Evolutionary conservation across 2,113 vertebrate genomes (phyloP).

Genomic region (Centropus bengalensis): DNA sequence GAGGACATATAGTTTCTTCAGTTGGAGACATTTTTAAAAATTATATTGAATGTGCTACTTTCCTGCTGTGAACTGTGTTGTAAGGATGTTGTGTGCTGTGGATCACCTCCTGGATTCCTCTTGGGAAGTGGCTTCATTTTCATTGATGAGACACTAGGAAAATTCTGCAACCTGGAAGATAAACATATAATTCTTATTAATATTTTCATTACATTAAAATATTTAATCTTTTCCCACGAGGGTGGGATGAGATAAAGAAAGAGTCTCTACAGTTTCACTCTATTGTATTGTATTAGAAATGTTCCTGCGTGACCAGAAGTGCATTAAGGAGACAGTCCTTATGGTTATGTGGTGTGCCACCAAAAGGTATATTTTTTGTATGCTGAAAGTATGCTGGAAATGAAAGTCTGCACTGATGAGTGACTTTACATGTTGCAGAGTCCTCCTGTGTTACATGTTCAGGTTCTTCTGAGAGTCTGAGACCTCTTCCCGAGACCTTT

Average conservation of each 20-base stretch:
- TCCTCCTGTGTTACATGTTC: neutral
- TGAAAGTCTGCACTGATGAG: neutral
- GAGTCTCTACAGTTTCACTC: neutral
- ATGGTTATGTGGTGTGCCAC: neutral
- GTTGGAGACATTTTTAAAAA: neutral
- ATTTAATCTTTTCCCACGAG: neutral
- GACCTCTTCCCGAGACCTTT: neutral
- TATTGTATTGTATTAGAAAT: neutral
- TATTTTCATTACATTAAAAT: neutral
- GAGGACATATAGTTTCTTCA: neutral
- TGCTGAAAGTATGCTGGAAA: neutral
- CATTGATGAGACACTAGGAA: neutral
- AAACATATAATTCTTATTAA: neutral
- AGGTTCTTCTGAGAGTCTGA: neutral
- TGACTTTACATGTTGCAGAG: rapidly evolving
- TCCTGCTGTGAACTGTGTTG: neutral
- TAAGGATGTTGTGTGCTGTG: neutral
- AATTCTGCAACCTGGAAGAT: neutral
- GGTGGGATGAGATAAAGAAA: neutral
- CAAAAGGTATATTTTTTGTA: neutral
- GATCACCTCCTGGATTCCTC: neutral
- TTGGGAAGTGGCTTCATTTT: neutral
- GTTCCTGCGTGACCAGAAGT: neutral
- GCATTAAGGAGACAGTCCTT: neutral
- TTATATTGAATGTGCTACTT: slow-evolving; percentile 1